These are phyloP conservation scores for Erebia aethiops DNA, from an alignment of 2,888 invertebrate genomes.

Conservation along the genomic window DNA sequence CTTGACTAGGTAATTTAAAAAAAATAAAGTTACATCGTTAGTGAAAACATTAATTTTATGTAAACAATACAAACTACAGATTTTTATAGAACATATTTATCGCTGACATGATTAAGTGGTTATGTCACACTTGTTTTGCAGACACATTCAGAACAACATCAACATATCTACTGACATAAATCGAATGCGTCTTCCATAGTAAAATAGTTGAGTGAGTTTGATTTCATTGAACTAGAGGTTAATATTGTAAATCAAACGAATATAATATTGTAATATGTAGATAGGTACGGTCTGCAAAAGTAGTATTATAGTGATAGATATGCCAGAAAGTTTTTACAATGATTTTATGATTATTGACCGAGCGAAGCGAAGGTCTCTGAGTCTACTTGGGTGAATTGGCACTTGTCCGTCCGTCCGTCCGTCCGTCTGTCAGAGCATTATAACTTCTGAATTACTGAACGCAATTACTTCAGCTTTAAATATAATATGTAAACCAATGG, in stretches of 20 bases:
- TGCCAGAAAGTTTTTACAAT: neutral
- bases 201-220: conserved; percentile 33
- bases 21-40: neutral
- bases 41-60: neutral
- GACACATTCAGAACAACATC: conserved; percentile 61
- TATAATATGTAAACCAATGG: no score
- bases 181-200: conserved; percentile 58
- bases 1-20: no score
- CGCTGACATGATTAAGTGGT: conserved; percentile 50
- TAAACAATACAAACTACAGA: conserved; percentile 10
- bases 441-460: no score
- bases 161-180: conserved; percentile 59
- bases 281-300: neutral
- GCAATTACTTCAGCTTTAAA: no score
- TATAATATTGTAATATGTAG: neutral
- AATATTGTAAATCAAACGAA: conserved; percentile 7
- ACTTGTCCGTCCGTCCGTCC: no score
- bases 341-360: no score
- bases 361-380: no score
- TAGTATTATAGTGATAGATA: neutral
- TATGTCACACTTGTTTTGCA: conserved; percentile 33
- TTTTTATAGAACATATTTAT: conserved; percentile 6
- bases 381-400: no score
- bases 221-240: conserved; percentile 12
- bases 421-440: no score